Evolutionary conservation across 2,113 vertebrate species (phyloP), one percentile per base, ranked within the genome.

Genomic region (Protobothrops flavoviridis): DNA sequence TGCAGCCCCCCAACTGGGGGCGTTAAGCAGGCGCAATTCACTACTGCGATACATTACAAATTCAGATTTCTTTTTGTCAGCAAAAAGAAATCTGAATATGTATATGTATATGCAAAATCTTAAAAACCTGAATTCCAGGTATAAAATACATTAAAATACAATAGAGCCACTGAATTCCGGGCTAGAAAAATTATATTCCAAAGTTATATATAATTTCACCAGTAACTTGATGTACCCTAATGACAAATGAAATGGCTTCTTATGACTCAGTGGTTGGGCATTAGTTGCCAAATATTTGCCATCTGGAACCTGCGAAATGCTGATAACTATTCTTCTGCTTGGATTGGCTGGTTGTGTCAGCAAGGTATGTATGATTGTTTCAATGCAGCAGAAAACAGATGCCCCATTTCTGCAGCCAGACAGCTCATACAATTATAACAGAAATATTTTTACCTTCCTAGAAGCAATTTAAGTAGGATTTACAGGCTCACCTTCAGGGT

Each of bases 401-500:
- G 3, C 8, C 59, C 33, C 1, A 3, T 3, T 91, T 85, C 94
- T 91, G 5, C 5, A 56, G 26, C 33, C 23, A 43, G 39, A 3
- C 39, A 81, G 26, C 10, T 29, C 12, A 39, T 39, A 45, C 7
- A 23, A 56, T 55, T 13, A 85, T 0, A 88, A 90, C 21, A 57
- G 15, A 43, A 93, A 43, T 64, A 45, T 61, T 55, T 92, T 61
- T 33, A 69, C 45, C 85, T 89, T 45, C 24, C 61, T 23, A 12
- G 9, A 55, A 13, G 48, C 43, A 53, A 91, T 69, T 64, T 74
- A 69, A 92, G 39, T 33, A 55, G 48, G n/a, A 96, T 95, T 96
- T 85, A 92, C 91, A 96, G 93, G 93, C 92, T 92, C 0, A 61
- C 8, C 85, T 24, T 94, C 55, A 90, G 85, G 74, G 87, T 92